These are phyloP conservation scores for Lycaon pictus DNA, from an alignment of 2,113 vertebrate species.

Conservation along the genomic window DNA sequence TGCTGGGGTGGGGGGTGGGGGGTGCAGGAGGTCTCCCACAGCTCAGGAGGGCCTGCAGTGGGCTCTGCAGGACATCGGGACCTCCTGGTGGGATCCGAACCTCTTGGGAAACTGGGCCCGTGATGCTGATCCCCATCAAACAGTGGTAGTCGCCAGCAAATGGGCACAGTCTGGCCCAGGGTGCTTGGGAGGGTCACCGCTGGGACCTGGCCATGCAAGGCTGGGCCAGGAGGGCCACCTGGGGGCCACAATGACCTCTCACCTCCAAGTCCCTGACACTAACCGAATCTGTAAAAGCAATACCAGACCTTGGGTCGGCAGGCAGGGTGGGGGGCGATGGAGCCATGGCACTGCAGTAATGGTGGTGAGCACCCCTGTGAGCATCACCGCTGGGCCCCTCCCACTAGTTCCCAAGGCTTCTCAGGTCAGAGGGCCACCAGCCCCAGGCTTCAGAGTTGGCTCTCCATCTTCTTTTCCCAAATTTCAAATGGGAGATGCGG, in stretches of 20 bases:
- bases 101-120: accelerated
- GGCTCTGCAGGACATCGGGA: accelerated
- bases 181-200: accelerated
- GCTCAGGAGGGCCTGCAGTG: accelerated
- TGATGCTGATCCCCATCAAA: accelerated
- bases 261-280: not conserved
- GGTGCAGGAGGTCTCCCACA: not conserved
- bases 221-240: not conserved
- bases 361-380: accelerated
- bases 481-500: accelerated
- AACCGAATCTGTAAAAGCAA: not conserved
- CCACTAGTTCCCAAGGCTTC: accelerated
- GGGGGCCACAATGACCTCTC: accelerated
- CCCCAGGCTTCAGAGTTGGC: accelerated
- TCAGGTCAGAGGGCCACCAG: accelerated
- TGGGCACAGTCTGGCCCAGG: not conserved
- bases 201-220: too few species aligned
- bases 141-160: not conserved
- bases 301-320: not conserved
- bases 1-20: accelerated
- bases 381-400: accelerated
- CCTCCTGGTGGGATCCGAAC: accelerated
- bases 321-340: not conserved
- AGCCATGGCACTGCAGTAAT: accelerated
- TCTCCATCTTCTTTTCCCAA: not conserved